phyloP scores from a whole-genome alignment of 2,797 vertebrate genomes.

The Delichon dasypus region DNA sequence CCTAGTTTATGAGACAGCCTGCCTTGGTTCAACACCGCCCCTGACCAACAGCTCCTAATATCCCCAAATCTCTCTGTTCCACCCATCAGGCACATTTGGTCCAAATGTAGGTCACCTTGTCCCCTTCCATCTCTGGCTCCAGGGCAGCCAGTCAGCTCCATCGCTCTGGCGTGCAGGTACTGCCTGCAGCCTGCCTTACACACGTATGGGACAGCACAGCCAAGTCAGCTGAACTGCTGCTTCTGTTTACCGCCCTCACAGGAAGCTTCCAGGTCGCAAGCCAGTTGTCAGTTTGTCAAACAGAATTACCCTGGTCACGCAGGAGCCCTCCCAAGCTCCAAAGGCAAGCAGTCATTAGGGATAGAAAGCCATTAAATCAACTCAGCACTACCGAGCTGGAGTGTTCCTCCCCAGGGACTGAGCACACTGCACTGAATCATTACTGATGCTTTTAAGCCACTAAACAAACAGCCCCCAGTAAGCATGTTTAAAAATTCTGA shows the following conservation, averaged over 20 bases:
- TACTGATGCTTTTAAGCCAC: background rate
- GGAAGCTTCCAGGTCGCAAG: background rate
- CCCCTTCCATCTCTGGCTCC: background rate
- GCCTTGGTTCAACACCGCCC: background rate
- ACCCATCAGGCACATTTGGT: background rate
- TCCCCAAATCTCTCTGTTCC: background rate
- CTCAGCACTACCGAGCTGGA: background rate
- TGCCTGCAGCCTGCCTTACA: background rate
- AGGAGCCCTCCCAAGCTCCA: background rate
- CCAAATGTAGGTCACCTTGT: background rate
- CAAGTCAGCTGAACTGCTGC: background rate
- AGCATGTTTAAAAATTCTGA: background rate
- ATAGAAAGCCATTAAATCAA: background rate
- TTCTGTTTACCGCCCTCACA: background rate
- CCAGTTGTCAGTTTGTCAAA: background rate
- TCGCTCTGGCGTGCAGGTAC: background rate
- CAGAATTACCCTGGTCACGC: background rate
- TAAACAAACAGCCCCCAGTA: background rate
- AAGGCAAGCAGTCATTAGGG: background rate
- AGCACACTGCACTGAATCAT: background rate
- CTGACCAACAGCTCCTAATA: background rate
- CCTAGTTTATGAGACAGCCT: background rate
- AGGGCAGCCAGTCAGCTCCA: background rate
- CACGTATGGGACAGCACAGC: accelerated
- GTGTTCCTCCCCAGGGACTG: background rate